Evolutionary conservation across 2,797 vertebrate genomes (phyloP).

Genomic region (Platalea minor): DNA sequence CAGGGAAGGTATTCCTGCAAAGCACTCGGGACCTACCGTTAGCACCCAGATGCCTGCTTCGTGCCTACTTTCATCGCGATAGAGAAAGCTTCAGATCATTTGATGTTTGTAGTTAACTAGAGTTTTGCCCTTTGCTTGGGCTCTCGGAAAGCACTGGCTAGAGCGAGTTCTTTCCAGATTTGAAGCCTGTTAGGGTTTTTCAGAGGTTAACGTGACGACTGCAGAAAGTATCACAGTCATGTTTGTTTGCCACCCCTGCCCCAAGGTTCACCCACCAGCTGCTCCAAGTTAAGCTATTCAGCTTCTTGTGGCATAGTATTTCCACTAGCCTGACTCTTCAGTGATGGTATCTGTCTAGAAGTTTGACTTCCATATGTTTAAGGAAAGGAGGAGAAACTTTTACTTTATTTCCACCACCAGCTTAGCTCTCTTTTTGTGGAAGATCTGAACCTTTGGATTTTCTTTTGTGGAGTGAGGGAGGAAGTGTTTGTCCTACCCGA

Average conservation of each 20-base stretch:
- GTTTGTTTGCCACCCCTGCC: background rate
- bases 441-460: background rate
- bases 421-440: background rate
- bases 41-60: background rate
- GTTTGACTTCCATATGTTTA: background rate
- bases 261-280: background rate
- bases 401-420: background rate
- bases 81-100: background rate
- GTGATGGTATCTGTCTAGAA: background rate
- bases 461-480: background rate
- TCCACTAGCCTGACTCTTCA: background rate
- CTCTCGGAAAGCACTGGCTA: background rate
- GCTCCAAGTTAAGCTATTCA: background rate
- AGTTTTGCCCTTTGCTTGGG: background rate
- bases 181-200: background rate
- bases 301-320: background rate
- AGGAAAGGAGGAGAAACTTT: background rate
- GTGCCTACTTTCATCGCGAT: background rate
- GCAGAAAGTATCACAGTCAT: background rate
- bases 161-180: background rate
- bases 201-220: background rate
- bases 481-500: accelerated
- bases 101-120: background rate
- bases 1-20: background rate
- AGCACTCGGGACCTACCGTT: background rate